These are phyloP conservation scores for Drosophila nebulosa DNA, from an alignment of 1,140 invertebrate genomes.

Conservation along the genomic window DNA sequence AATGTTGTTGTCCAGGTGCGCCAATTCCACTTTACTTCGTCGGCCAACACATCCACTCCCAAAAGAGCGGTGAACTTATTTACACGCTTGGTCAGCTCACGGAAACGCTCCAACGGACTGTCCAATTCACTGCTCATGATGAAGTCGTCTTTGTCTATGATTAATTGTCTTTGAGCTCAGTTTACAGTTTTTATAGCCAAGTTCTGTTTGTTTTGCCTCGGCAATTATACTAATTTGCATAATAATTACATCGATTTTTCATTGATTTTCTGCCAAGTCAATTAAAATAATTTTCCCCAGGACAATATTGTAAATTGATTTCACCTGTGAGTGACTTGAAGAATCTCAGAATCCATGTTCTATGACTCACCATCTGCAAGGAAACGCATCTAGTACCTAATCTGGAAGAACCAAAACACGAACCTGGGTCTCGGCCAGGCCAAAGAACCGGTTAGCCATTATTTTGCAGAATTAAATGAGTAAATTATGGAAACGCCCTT, in stretches of 20 bases:
- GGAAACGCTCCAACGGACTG: slow-evolving; percentile 19
- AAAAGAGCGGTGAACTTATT: slow-evolving; percentile 30
- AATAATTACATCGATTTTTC: slow-evolving; percentile 17
- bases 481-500: slow-evolving; percentile 43
- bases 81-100: slow-evolving; percentile 20
- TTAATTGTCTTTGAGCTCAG: background rate
- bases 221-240: background rate
- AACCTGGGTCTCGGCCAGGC: too few species aligned
- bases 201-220: background rate
- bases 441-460: slow-evolving; percentile 29
- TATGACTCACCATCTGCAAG: too few species aligned
- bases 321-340: background rate
- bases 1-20: slow-evolving; percentile 39
- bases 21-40: slow-evolving; percentile 11
- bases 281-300: slow-evolving; percentile 20
- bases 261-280: slow-evolving; percentile 14
- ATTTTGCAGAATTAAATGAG: slow-evolving; percentile 50
- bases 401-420: too few species aligned
- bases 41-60: slow-evolving; percentile 37
- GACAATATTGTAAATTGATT: background rate
- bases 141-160: background rate
- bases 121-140: background rate
- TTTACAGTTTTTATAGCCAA: slow-evolving; percentile 18
- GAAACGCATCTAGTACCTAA: too few species aligned
- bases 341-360: too few species aligned